A percentile compares a stretch with the other conserved stretches of the same genome.
phyloP scores from a whole-genome alignment of 2,113 vertebrate species.

The Tragelaphus strepsiceros region DNA sequence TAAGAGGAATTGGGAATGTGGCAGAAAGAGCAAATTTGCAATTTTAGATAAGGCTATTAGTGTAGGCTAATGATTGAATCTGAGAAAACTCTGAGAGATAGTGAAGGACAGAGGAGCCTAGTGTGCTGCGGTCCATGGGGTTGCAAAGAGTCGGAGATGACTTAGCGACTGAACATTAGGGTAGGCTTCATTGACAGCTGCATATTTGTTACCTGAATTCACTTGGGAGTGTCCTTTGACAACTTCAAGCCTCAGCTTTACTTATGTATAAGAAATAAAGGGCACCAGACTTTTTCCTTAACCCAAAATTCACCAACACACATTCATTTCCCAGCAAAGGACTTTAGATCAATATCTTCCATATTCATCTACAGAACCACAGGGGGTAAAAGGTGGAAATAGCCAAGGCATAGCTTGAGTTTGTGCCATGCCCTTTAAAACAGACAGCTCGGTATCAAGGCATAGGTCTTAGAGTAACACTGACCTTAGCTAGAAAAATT shows the following conservation, averaged over 20 bases:
- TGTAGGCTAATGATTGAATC: neutral
- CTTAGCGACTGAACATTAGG: neutral
- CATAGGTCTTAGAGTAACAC: slow-evolving; percentile 29
- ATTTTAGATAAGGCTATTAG: neutral
- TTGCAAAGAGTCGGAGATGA: neutral
- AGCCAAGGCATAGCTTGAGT: neutral
- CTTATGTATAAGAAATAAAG: neutral
- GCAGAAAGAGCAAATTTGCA: neutral
- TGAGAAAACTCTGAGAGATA: neutral
- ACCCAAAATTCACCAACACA: neutral
- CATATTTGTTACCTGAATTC: neutral
- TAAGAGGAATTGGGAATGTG: neutral
- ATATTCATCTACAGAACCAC: slow-evolving; percentile 44
- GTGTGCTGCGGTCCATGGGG: neutral
- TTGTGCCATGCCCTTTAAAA: slow-evolving; percentile 25
- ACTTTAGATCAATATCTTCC: slow-evolving; percentile 52
- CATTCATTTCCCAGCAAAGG: slow-evolving; percentile 36
- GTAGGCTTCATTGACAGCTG: neutral
- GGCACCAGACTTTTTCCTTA: slow-evolving; percentile 8
- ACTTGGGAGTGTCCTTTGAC: neutral
- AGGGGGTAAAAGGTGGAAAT: neutral
- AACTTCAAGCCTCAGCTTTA: neutral
- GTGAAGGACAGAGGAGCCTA: neutral
- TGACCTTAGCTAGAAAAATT: slow-evolving; percentile 45
- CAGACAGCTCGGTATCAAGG: neutral